These are phyloP conservation scores for Nycticebus coucang DNA, from an alignment of 2,113 vertebrate genomes.

Conservation along the genomic window DNA sequence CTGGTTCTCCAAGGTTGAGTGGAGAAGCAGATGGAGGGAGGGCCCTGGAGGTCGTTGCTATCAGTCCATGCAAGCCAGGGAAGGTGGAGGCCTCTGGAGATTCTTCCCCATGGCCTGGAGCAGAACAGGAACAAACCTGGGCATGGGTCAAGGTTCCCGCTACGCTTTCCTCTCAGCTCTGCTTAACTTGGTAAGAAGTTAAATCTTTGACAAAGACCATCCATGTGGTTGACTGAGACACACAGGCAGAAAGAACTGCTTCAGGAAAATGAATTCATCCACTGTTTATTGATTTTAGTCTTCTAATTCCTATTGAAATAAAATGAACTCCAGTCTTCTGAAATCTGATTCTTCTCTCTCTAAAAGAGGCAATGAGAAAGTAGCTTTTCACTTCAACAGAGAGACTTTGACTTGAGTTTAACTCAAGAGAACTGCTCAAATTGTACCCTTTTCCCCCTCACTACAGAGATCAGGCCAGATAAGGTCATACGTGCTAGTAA, in stretches of 20 bases:
- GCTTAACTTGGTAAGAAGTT: background rate
- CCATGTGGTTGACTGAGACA: background rate
- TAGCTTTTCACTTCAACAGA: background rate
- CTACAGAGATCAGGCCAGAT: background rate
- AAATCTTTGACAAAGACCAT: background rate
- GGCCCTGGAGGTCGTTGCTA: background rate
- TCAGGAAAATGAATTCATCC: background rate
- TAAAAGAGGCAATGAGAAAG: background rate
- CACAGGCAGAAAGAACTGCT: background rate
- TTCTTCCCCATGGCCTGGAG: accelerated
- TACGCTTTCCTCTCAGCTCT: background rate
- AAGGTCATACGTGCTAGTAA: background rate
- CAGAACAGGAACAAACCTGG: background rate
- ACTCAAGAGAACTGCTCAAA: background rate
- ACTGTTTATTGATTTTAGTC: background rate
- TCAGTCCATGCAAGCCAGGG: accelerated
- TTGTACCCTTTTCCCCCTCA: background rate
- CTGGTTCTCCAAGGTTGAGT: background rate
- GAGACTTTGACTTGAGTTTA: background rate
- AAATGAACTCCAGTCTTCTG: background rate
- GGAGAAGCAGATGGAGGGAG: background rate
- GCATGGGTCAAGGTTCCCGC: too few species aligned
- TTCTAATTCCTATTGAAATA: conserved; percentile 18
- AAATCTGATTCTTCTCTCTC: background rate
- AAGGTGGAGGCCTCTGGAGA: too few species aligned